A percentile compares a stretch with the other conserved stretches of the same genome.
phyloP scores from a whole-genome alignment of 2,888 invertebrate species.

The Halictus ligatus region DNA sequence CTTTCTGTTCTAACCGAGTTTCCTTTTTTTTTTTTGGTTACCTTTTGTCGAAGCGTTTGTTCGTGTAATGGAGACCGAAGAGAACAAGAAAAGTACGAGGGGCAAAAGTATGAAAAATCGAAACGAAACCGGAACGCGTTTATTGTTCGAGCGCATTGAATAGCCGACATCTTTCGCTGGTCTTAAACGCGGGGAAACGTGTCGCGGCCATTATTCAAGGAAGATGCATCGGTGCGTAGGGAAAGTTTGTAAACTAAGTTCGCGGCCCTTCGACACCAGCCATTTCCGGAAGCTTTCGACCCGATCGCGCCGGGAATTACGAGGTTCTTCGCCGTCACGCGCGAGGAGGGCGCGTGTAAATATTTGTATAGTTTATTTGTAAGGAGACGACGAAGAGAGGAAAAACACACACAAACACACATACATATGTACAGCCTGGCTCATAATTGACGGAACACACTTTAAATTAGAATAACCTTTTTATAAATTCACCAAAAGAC shows the following conservation, averaged over 20 bases:
- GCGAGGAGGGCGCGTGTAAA: constrained; percentile 73
- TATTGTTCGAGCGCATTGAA: not conserved
- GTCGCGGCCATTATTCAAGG: not conserved
- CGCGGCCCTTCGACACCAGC: not conserved
- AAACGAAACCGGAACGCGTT: constrained; percentile 6
- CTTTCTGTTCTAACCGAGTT: not conserved
- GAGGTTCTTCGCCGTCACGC: constrained; percentile 37
- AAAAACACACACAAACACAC: not conserved
- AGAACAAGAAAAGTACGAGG: not conserved
- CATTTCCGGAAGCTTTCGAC: not conserved
- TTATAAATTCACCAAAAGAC: too few relatives aligned
- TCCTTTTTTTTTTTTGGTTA: not conserved
- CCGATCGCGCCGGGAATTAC: constrained; percentile 4
- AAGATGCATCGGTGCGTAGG: constrained; percentile 9
- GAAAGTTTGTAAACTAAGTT: constrained; percentile 32
- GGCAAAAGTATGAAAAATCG: not conserved
- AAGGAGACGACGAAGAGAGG: constrained; percentile 37
- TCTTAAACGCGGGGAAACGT: constrained; percentile 40
- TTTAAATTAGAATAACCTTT: not conserved
- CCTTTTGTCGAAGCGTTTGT: not conserved
- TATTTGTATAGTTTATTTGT: constrained; percentile 79
- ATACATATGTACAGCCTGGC: not conserved
- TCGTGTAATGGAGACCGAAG: not conserved
- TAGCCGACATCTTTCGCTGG: constrained; percentile 42
- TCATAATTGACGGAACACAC: not conserved